Percentiles rank a stretch among this genome's conserved stretches.
Conservation (phyloP, 2,797 vertebrate species). For the Pangasius larnaudii region DNA sequence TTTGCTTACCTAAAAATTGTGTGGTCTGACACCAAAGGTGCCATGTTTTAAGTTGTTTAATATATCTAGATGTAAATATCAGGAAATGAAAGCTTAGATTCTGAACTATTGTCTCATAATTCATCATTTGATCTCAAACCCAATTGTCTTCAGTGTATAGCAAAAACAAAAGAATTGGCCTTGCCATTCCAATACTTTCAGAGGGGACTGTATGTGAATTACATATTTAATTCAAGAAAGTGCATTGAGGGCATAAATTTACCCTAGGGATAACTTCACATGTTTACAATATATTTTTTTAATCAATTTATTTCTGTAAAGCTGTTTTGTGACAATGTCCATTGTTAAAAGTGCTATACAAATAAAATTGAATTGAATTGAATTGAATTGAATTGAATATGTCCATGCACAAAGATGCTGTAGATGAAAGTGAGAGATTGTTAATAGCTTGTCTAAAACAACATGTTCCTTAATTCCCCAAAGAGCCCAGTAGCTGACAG, state of each 20-base stretch:
- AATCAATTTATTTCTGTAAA: too few relatives aligned
- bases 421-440: background rate
- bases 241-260: background rate
- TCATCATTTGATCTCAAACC: background rate
- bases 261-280: too few relatives aligned
- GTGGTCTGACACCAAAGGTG: background rate
- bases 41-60: background rate
- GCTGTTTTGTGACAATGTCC: too few relatives aligned
- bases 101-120: background rate
- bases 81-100: background rate
- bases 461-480: background rate
- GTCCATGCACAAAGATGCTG: background rate
- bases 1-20: background rate
- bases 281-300: too few relatives aligned
- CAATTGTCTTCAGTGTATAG: background rate
- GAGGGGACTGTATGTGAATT: background rate
- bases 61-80: background rate
- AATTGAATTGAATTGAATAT: background rate
- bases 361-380: too few relatives aligned
- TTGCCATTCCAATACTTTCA: background rate
- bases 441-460: background rate
- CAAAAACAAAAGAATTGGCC: background rate
- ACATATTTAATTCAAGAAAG: background rate
- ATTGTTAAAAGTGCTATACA: too few relatives aligned
- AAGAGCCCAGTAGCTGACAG: background rate